phyloP scores from a whole-genome alignment of 2,888 invertebrate genomes.

The Caenorhabditis zanzibari region DNA sequence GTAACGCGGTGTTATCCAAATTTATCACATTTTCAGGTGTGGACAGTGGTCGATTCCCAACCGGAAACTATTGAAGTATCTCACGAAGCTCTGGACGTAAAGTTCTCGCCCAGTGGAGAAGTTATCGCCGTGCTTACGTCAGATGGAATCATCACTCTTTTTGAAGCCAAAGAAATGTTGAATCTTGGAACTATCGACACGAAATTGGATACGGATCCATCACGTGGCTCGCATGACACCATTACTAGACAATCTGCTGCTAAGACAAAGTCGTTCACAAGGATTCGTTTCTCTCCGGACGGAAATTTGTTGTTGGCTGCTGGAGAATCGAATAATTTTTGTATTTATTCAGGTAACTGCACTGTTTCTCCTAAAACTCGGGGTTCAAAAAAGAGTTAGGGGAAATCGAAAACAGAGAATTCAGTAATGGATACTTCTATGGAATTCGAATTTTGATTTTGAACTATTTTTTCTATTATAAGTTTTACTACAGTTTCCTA shows the following conservation, averaged over 20 bases:
- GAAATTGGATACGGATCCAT: conserved; percentile 92
- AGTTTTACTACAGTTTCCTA: too few species aligned
- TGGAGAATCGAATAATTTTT: conserved; percentile 95
- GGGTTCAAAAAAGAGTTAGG: too few species aligned
- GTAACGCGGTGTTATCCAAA: too few species aligned
- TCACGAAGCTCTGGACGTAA: conserved; percentile 88
- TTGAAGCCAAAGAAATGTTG: conserved; percentile 86
- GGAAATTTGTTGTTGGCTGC: conserved; percentile 93
- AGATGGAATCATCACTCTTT: conserved; percentile 91
- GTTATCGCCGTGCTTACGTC: conserved; percentile 95
- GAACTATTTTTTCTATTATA: too few species aligned
- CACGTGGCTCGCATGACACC: conserved; percentile 90
- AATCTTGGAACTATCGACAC: conserved; percentile 90
- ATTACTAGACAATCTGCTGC: conserved; percentile 91
- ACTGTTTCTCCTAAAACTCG: too few species aligned
- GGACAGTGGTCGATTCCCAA: conserved; percentile 72
- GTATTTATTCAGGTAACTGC: conserved; percentile 91
- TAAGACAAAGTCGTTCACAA: conserved; percentile 88
- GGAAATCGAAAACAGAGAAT: too few species aligned
- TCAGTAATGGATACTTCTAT: too few species aligned
- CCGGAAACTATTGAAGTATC: conserved; percentile 68
- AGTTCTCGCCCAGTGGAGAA: conserved; percentile 93
- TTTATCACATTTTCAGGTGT: conserved; percentile 55
- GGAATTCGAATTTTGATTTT: too few species aligned
- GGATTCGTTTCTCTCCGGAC: conserved; percentile 95